phyloP scores from a whole-genome alignment of 2,113 vertebrate genomes.

The Gracilinanus agilis region DNA sequence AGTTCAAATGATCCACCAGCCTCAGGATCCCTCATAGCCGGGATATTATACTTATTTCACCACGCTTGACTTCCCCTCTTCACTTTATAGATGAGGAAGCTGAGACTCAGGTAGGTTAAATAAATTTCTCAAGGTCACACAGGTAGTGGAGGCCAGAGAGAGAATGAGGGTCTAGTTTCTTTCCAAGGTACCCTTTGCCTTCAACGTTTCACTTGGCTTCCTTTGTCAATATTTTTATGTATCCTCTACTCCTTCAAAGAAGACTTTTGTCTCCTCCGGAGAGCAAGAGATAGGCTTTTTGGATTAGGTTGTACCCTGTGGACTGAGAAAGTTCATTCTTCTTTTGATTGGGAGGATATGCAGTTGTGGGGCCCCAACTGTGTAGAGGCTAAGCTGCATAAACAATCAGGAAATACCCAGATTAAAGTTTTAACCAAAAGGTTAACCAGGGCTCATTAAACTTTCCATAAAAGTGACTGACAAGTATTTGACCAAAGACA shows the following conservation, averaged over 20 bases:
- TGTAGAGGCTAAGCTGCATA: background rate
- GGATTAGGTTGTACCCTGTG: background rate
- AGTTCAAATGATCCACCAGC: background rate
- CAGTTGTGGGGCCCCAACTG: background rate
- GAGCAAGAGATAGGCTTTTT: background rate
- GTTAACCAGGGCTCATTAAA: background rate
- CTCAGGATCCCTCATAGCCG: background rate
- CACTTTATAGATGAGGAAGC: background rate
- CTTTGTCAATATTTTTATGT: background rate
- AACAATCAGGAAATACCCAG: conserved; percentile 5
- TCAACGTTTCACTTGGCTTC: background rate
- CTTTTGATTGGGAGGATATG: background rate
- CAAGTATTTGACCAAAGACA: background rate
- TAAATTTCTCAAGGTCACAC: background rate
- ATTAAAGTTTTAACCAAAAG: conserved; percentile 20
- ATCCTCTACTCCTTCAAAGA: background rate
- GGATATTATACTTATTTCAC: background rate
- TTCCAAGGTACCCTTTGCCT: background rate
- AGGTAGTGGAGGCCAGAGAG: background rate
- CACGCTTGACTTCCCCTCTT: background rate
- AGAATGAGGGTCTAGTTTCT: background rate
- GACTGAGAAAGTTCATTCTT: background rate
- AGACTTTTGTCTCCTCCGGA: background rate
- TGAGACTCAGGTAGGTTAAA: background rate
- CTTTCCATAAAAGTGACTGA: background rate